phyloP scores from a whole-genome alignment of 2,888 invertebrate genomes.

The Dicycla oo region DNA sequence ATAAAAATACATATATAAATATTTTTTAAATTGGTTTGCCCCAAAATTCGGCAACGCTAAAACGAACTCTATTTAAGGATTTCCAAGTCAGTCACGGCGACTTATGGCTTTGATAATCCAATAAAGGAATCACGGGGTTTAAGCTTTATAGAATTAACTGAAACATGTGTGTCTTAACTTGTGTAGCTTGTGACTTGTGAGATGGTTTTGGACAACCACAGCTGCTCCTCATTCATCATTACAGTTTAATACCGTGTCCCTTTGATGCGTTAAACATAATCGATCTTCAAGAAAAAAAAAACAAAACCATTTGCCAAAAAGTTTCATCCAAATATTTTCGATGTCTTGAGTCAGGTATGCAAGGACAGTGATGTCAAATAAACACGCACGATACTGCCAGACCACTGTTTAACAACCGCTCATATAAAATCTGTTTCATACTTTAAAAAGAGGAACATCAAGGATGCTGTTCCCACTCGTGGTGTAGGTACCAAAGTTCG shows the following conservation, averaged over 20 bases:
- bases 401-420: slow-evolving; percentile 51
- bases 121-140: too few relatives aligned
- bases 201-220: slow-evolving; percentile 48
- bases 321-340: slow-evolving; percentile 70
- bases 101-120: too few relatives aligned
- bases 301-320: slow-evolving; percentile 75
- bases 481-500: slow-evolving; percentile 26
- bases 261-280: slow-evolving; percentile 71
- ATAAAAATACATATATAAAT: too few relatives aligned
- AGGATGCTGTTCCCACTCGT: slow-evolving; percentile 44
- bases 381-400: slow-evolving; percentile 63
- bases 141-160: neutral
- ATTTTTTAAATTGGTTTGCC: too few relatives aligned
- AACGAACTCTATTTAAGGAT: too few relatives aligned
- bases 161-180: slow-evolving; percentile 17
- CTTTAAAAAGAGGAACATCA: slow-evolving; percentile 51
- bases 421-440: slow-evolving; percentile 46
- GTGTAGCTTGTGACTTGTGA: slow-evolving; percentile 3
- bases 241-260: slow-evolving; percentile 63
- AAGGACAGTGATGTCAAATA: slow-evolving; percentile 71
- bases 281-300: slow-evolving; percentile 71
- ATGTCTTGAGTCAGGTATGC: slow-evolving; percentile 69
- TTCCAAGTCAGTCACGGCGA: too few relatives aligned
- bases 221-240: slow-evolving; percentile 63
- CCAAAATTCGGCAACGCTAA: too few relatives aligned